Evolutionary conservation across 2,797 vertebrate genomes (phyloP).

Genomic region (Myripristis murdjan): DNA sequence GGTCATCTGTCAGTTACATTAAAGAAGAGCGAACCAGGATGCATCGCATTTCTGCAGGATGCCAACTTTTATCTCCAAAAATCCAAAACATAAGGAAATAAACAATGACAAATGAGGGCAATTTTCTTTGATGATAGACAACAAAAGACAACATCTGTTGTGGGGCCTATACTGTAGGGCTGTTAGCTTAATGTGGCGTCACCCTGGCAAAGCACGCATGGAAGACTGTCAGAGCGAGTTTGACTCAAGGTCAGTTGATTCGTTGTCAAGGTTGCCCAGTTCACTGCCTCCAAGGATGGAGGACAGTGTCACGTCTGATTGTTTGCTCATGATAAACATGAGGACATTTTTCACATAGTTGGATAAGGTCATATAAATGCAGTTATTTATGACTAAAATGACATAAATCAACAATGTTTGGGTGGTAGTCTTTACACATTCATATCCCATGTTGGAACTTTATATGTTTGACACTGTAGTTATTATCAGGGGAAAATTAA

Average conservation of each 20-base stretch:
- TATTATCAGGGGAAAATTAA: too few species aligned
- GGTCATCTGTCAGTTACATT: conserved; percentile 9
- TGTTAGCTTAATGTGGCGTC: conserved; percentile 22
- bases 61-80: too few species aligned
- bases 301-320: conserved; percentile 6
- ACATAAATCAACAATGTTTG: too few species aligned
- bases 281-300: conserved; percentile 6
- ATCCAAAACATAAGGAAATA: conserved; percentile 22
- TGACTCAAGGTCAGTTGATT: neutral
- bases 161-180: conserved; percentile 26
- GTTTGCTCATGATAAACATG: neutral
- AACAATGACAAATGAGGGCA: conserved; percentile 42
- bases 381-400: too few species aligned
- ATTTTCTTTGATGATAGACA: conserved; percentile 45
- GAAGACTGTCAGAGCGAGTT: conserved; percentile 30
- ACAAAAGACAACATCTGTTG: conserved; percentile 60
- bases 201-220: conserved; percentile 16
- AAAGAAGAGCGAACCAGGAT: conserved; percentile 39
- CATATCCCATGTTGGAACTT: too few species aligned
- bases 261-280: conserved; percentile 41
- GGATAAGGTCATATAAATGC: too few species aligned
- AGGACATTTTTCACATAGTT: neutral
- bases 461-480: too few species aligned
- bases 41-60: too few species aligned
- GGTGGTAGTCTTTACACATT: too few species aligned